Evolutionary conservation across 2,797 vertebrate genomes (phyloP).

Genomic region (Thaleichthys pacificus): DNA sequence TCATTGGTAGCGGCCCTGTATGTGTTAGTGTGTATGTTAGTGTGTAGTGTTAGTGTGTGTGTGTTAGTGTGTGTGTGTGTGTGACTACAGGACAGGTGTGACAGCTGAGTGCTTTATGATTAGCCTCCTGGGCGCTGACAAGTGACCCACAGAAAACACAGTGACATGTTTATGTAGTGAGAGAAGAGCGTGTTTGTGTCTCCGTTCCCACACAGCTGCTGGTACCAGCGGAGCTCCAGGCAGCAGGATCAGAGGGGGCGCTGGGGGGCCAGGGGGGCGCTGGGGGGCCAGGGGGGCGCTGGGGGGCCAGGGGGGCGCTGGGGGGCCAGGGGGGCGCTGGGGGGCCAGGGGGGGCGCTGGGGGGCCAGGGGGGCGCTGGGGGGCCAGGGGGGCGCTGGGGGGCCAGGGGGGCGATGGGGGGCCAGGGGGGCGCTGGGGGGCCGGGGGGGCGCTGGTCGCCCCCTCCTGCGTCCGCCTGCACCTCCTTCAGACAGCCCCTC

Average conservation of each 20-base stretch:
- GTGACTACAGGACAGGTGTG: background rate
- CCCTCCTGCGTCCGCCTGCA: background rate
- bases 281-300: background rate
- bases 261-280: background rate
- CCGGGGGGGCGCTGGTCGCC: background rate
- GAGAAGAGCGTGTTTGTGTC: background rate
- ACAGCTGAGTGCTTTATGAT: slow-evolving; percentile 1
- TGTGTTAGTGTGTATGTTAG: background rate
- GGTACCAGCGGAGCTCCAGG: too few relatives aligned
- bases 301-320: background rate
- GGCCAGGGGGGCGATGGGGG: too few relatives aligned
- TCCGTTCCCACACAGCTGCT: background rate
- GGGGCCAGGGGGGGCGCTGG: too few relatives aligned
- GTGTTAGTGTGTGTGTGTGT: background rate
- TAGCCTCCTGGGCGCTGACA: slow-evolving; percentile 4
- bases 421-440: background rate
- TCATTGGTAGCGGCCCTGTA: background rate
- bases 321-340: background rate
- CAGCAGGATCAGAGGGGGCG: background rate
- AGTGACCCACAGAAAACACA: background rate
- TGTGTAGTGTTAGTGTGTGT: background rate
- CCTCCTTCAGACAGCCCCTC: background rate
- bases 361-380: background rate
- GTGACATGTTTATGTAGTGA: background rate
- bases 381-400: too few relatives aligned